Percentiles rank a stretch among this genome's conserved stretches.
Evolutionary conservation across 2,113 vertebrate genomes (phyloP).

Genomic region (Girardinichthys multiradiatus): DNA sequence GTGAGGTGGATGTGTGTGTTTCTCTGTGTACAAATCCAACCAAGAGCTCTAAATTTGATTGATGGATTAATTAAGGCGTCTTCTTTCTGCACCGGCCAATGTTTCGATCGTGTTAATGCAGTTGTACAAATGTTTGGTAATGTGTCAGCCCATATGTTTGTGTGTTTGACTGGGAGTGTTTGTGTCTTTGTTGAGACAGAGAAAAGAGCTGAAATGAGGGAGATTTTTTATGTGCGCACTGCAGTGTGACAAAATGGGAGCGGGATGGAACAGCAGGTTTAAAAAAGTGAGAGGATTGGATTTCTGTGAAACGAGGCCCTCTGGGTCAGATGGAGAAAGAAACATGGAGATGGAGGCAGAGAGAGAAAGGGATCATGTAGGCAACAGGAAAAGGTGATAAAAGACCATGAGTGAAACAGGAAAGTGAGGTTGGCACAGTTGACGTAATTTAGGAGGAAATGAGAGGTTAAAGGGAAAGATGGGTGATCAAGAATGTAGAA

Average conservation of each 20-base stretch:
- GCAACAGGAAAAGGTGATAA: slow-evolving; percentile 10
- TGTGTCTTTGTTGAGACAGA: slow-evolving; percentile 20
- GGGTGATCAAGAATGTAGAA: slow-evolving; percentile 25
- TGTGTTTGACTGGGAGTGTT: slow-evolving; percentile 7
- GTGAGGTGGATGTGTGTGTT: slow-evolving; percentile 12
- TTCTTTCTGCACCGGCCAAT: neutral
- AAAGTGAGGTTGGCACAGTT: slow-evolving; percentile 27
- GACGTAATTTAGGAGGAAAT: slow-evolving; percentile 23
- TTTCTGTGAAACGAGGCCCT: slow-evolving; percentile 68
- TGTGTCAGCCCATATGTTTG: neutral
- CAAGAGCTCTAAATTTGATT: slow-evolving; percentile 53
- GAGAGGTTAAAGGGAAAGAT: slow-evolving; percentile 45
- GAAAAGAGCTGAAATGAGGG: slow-evolving; percentile 48
- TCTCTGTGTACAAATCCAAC: slow-evolving; percentile 35
- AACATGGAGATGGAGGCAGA: slow-evolving; percentile 24
- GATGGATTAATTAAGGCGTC: slow-evolving; percentile 55
- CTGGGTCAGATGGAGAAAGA: slow-evolving; percentile 61
- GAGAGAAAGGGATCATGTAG: slow-evolving; percentile 32
- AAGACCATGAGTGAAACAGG: slow-evolving; percentile 28
- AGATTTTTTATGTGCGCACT: slow-evolving; percentile 69
- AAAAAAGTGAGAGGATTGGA: slow-evolving; percentile 75
- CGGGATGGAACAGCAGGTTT: slow-evolving; percentile 76
- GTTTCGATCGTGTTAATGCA: slow-evolving; percentile 20
- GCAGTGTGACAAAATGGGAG: slow-evolving; percentile 75
- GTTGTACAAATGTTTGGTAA: slow-evolving; percentile 37